Conservation (phyloP, 2,113 vertebrate species). For the Callipepla squamata region DNA sequence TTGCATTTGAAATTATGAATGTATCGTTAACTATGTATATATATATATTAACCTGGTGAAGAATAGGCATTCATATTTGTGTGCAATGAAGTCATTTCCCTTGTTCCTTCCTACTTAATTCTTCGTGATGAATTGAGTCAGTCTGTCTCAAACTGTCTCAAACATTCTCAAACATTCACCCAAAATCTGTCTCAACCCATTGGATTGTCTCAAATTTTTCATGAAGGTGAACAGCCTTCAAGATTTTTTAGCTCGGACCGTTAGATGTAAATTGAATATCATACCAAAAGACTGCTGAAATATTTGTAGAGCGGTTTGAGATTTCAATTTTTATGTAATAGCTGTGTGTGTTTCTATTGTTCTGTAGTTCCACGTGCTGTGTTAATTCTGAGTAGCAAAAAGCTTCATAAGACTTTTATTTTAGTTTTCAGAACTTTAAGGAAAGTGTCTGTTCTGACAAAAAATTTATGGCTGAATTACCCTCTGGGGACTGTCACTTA, state of each 20-base stretch:
- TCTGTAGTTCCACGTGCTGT: background rate
- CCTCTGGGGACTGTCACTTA: background rate
- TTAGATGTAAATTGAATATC: background rate
- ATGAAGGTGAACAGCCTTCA: background rate
- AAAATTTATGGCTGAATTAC: background rate
- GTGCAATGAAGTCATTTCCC: background rate
- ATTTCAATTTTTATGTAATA: background rate
- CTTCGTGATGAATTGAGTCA: background rate
- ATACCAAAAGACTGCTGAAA: background rate
- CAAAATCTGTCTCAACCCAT: background rate
- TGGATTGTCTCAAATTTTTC: background rate
- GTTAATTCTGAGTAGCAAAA: background rate
- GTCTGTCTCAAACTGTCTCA: no score
- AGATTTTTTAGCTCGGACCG: fast-evolving
- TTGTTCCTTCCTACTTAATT: fast-evolving
- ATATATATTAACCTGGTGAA: background rate
- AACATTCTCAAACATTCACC: no score
- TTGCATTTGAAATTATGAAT: constrained; percentile 20
- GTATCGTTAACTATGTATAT: fast-evolving
- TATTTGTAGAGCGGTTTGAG: background rate
- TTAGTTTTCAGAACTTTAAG: background rate
- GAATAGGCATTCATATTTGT: background rate
- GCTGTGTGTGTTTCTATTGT: background rate
- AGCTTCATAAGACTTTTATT: background rate
- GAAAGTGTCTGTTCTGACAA: background rate